Evolutionary conservation across 2,797 vertebrate species (phyloP).

Genomic region (Trichosurus vulpecula): DNA sequence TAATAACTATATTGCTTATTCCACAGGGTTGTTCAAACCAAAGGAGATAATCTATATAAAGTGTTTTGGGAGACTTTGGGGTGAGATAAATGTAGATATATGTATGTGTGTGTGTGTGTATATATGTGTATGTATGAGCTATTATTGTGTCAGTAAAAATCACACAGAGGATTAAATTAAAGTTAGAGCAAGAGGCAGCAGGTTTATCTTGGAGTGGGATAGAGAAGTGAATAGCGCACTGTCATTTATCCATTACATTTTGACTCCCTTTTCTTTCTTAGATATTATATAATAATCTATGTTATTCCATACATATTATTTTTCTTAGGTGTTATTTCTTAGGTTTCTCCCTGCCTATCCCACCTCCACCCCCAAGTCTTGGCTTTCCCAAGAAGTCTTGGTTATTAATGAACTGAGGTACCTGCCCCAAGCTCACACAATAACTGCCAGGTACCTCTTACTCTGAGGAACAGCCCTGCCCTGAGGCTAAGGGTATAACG

Average conservation of each 20-base stretch:
- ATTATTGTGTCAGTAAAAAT: background rate
- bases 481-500: background rate
- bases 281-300: background rate
- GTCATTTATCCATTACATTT: background rate
- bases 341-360: background rate
- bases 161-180: background rate
- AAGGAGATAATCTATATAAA: background rate
- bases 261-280: background rate
- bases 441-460: background rate
- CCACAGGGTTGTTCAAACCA: background rate
- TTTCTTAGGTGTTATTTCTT: background rate
- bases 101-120: too few species aligned
- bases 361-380: background rate
- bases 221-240: background rate
- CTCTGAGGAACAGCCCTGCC: background rate
- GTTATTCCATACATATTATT: too few species aligned
- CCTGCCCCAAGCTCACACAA: background rate
- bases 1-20: background rate
- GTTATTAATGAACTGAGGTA: background rate
- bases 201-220: background rate
- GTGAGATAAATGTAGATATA: background rate
- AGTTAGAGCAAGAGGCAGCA: background rate
- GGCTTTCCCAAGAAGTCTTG: background rate
- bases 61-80: background rate
- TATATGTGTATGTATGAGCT: background rate